Evolutionary conservation across 2,888 invertebrate species (phyloP), one percentile per base, ranked within the genome.

Genomic region (Tridacna crocea): DNA sequence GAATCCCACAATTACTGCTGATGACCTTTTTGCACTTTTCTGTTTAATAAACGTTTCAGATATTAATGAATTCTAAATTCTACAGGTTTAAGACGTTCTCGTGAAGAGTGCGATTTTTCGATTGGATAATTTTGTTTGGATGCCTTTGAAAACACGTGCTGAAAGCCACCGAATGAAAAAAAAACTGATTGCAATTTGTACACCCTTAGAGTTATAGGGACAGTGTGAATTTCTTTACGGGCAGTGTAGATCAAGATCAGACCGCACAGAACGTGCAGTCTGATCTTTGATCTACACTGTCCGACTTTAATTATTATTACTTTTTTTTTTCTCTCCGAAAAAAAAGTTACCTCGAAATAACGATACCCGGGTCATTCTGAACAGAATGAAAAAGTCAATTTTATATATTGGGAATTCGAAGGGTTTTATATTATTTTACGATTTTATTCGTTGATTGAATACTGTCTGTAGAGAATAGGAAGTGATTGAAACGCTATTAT

Each of bases 401-500:
- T 63, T 27, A 63, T 63, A 63, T 63, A 6, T 0, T 63, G 6
- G 63, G 27, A 27, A 27, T 60, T 63, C 24, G 26, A 63, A 22
- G 27, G 63, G 63, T 36, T 55, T 74, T 13, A 74, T 74, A 63
- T 74, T 74, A 74, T 74, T 74, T 74, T 61, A 74, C 61, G 74
- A 74, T 74, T 74, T 74, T 36, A 74, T 46, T 63, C 61, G 61
- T 68, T 72, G 46, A 76, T 73, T 80, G 63, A 77, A 65, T 66
- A 68, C 55, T 65, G 76, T 61, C 72, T 55, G 63, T 70, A n/a
- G 77, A 73, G 80, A 73, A 77, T 77, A 58, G 46, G 66, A 51
- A 55, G 48, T 77, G 77, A 80, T 76, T 81, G 66, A 46, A 60
- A 48, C 68, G 77, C 66, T 74, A 82, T 82, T 75, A 82, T 82